These are phyloP conservation scores for Catostylus mosaicus DNA, from an alignment of 30 jellyfish, hydroid and myxozoan genomes.

Conservation along the genomic window DNA sequence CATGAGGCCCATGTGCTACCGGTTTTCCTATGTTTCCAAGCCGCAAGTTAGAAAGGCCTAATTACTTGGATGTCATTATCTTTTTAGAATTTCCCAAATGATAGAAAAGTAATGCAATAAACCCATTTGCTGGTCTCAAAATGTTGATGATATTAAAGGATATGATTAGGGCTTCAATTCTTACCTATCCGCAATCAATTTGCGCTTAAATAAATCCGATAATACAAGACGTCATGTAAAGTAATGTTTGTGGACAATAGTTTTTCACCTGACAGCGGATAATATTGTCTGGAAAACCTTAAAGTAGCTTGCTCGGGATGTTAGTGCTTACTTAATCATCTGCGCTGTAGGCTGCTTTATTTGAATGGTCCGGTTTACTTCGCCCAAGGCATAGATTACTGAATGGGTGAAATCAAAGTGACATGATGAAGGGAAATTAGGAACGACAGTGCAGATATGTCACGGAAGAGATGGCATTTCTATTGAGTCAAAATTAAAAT, in stretches of 20 bases:
- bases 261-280: too few relatives aligned
- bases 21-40: background rate
- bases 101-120: conserved; percentile 16
- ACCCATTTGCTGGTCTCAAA: conserved; percentile 32
- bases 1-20: conserved; percentile 1
- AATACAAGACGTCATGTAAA: background rate
- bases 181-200: background rate
- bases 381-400: too few relatives aligned
- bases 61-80: background rate
- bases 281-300: too few relatives aligned
- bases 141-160: conserved; percentile 12
- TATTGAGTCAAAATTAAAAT: too few relatives aligned
- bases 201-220: conserved; percentile 10
- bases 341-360: too few relatives aligned
- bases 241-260: background rate
- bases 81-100: background rate
- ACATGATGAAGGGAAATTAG: too few relatives aligned
- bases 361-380: too few relatives aligned
- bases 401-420: too few relatives aligned
- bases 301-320: too few relatives aligned
- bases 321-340: too few relatives aligned
- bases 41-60: background rate
- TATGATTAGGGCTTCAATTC: conserved; percentile 5
- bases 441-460: too few relatives aligned
- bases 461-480: too few relatives aligned